Evolutionary conservation across 2,888 invertebrate genomes (phyloP), one percentile per base, ranked within the genome.

Genomic region (Germaria angustata): DNA sequence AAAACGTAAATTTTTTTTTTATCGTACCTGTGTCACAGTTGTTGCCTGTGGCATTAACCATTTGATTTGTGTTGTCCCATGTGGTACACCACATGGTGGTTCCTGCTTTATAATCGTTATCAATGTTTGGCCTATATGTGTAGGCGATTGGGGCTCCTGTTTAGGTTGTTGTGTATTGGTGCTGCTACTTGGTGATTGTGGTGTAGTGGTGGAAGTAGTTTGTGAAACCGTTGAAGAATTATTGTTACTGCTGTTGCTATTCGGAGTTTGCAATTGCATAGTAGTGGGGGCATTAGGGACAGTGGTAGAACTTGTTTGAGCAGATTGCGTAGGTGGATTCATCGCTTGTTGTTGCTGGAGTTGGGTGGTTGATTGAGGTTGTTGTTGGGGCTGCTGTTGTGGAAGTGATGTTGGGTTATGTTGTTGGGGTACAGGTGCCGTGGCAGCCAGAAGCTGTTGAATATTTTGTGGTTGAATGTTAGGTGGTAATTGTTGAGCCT

Each of bases 401-500:
- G 89, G 85, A 36, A 79, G 84, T 28, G 84, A 80, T 24, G 84
- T 68, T 15, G 59, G 71, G 28, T 80, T 86, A 72, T 85, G 84
- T 57, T 87, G 87, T 6, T 88, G 88, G 8, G 86, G 57, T 41
- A 87, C 86, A 2, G 79, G 36, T 15, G 71, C 41, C 4, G 81
- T 46, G 9, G 84, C 80, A 0, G 87, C 86, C 7, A 89, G 80
- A 34, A 89, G 86, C 61, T 90, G 89, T 46, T 89, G 88, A 20
- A 89, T 86, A 71, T 88, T 88, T 17, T 87, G 88, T 13, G 75
- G 71, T 24, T 90, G 90, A 66, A 90, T 87, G 41, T 91, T 90
- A 11, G 90, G 89, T 7, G 90, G 90, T 84, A 91, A 89, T 78
- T 91, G 92, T 69, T 91, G 92, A 78, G 89, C 92, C 86, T 91